Percentiles rank a stretch among this genome's conserved stretches.
Conservation (phyloP, 2,113 vertebrate genomes). For the Leuciscus idus region DNA sequence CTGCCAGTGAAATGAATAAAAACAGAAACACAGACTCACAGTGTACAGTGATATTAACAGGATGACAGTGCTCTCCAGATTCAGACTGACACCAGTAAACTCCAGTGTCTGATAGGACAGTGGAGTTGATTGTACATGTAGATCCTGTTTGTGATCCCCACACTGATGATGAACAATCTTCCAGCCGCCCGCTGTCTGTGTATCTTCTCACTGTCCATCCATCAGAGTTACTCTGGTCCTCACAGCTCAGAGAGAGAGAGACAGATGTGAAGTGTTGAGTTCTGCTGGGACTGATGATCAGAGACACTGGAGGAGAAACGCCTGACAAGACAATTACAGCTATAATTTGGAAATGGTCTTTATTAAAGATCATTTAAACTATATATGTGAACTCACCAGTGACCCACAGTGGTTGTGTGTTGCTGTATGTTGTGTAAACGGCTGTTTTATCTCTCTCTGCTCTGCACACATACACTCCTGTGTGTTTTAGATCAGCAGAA, state of each 20-base stretch:
- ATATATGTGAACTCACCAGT: constrained; percentile 37
- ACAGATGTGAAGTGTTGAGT: constrained; percentile 23
- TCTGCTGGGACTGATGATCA: constrained; percentile 48
- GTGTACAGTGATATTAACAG: constrained; percentile 46
- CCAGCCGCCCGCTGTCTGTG: too few species aligned
- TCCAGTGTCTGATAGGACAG: background rate
- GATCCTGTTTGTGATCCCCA: constrained; percentile 29
- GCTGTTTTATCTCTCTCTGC: constrained; percentile 24
- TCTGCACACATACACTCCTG: constrained; percentile 41
- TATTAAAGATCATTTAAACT: background rate
- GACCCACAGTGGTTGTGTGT: constrained; percentile 35
- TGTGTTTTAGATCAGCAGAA: constrained; percentile 46
- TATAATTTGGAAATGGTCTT: background rate
- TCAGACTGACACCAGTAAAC: constrained; percentile 54
- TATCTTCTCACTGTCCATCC: too few species aligned
- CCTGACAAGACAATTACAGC: constrained; percentile 20
- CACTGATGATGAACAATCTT: too few species aligned
- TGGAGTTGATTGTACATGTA: constrained; percentile 22
- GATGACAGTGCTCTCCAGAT: constrained; percentile 28
- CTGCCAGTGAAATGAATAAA: background rate
- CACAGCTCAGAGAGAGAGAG: too few species aligned
- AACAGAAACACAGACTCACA: constrained; percentile 18
- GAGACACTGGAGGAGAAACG: constrained; percentile 36
- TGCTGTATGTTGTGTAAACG: constrained; percentile 26
- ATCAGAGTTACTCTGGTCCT: too few species aligned